phyloP scores from a whole-genome alignment of 2,888 invertebrate species.

The Caenorhabditis plicata region DNA sequence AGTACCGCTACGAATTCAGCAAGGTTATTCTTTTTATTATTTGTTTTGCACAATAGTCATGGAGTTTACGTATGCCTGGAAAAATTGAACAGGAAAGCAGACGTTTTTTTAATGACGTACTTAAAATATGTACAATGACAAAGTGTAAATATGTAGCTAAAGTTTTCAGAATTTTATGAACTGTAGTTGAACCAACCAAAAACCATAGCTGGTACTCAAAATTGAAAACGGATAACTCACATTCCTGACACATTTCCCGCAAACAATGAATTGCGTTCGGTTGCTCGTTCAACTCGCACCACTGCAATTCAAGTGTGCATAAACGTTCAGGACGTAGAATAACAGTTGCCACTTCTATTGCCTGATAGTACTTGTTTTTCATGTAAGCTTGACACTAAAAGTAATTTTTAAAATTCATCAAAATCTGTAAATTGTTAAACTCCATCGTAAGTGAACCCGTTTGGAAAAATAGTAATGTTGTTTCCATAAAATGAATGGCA shows the following conservation, averaged over 20 bases:
- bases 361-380: conserved; percentile 17
- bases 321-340: conserved; percentile 37
- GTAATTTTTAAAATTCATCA: not conserved
- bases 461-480: conserved; percentile 23
- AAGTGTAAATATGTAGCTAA: no score
- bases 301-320: conserved; percentile 40
- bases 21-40: no score
- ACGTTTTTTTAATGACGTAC: no score
- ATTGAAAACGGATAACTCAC: conserved; percentile 21
- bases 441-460: conserved; percentile 35
- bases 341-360: conserved; percentile 25
- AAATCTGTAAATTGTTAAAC: conserved; percentile 1
- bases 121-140: no score
- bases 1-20: no score
- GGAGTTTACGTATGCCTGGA: no score
- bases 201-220: no score
- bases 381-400: conserved; percentile 36
- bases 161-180: no score
- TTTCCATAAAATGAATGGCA: conserved; percentile 19
- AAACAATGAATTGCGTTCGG: conserved; percentile 49
- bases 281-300: conserved; percentile 49
- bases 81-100: no score
- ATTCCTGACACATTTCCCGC: conserved; percentile 43
- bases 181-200: no score
- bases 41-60: no score